Evolutionary conservation across 1,140 invertebrate species (phyloP), one percentile per base, ranked within the genome.

Genomic region (Drosophila simulans): DNA sequence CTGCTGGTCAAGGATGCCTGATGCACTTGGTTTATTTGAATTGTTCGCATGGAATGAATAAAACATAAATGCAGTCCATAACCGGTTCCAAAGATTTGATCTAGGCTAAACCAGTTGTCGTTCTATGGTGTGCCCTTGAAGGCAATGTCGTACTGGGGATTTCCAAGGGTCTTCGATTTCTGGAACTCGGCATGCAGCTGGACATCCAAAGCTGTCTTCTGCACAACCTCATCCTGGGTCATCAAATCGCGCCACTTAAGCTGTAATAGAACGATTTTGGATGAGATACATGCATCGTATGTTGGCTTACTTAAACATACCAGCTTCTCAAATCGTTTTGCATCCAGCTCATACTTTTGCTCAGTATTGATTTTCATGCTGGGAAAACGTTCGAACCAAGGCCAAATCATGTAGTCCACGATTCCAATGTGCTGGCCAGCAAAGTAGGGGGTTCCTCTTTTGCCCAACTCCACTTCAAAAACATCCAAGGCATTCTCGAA

Each of bases 371-470:
- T 35, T 20, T 91, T 90, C 11, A 92, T 59, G 8, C 86, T 90
- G 11, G 77, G 80, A 13, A 83, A 80, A 27, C 96, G 94, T 91
- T 98, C 97, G 74, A 96, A 95, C 96, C 96, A 97, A 2, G 97
- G 97, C 97, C 97, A 98, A 59, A 97, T 96, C 96, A 97, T 97
- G 57, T 96, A 96, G 91, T 98, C 97, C n/a, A 96, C 93, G 94
- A 96, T 96, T 11, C 96, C 96, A 5, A 96, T 96, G 58, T 94
- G 92, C 13, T 92, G 81, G 31, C 96, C 96, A 70, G 94, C 94
- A 80, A 96, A 95, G 83, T 95, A 97, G 13, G 92, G 93, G 7
- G 94, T 95, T 48, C 93, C 80, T 11, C 80, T 59, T 22, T 65
- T 55, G 5, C 13, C 46, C 12, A 97, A 73, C 86, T 97, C 96